Base-by-base conservation (phyloP, 1,140 invertebrate genomes). In the Zaprionus tsacasi region DNA sequence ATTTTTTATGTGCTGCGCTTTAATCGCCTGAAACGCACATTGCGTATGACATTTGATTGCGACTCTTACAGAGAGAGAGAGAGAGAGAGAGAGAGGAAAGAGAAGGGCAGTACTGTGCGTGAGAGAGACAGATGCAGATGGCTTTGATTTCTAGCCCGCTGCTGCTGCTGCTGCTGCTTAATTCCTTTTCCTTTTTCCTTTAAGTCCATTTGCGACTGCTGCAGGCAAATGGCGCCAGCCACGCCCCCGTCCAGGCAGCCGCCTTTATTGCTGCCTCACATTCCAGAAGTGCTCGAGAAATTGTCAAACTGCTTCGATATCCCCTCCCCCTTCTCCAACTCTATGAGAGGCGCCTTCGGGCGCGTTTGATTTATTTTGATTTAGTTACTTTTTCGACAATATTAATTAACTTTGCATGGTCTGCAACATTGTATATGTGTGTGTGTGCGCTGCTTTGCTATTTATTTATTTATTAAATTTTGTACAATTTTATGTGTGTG, bases 401-500 rank as follows among this genome's bases (percentile, higher is more conserved):
- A 56, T 67, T 75, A 75, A 70, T 75, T 70, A 75, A 75, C 50
- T 75, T 75, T 70, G 45, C 56, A 17, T 55, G 36, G 25, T n/a
- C 15, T 54, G 25, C 54, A 57, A 33, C n/a, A 38, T 25, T 21
- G 21, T 21, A 5, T 8, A 6, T 27, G 10, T 36, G 15, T 63
- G 12, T 52, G 21, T 52, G 30, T 8, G 45, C 10, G 59, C 61
- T 58, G 57, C 58, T 61, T 43, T 57, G 30, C 59, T 74, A 75
- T 75, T 70, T 75, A 75, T 70, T 75, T 75, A 75, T 75, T 75
- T 75, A 75, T 75, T 70, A 75, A 70, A 70, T 75, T 75, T 75
- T 58, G 59, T 58, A 52, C 66, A 75, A 58, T 60, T 60, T 73
- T 36, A 59, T 57, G 63, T 4, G 48, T 11, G 10, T 4, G 17